Conservation (phyloP, 2,113 vertebrate species). For the Castor canadensis region DNA sequence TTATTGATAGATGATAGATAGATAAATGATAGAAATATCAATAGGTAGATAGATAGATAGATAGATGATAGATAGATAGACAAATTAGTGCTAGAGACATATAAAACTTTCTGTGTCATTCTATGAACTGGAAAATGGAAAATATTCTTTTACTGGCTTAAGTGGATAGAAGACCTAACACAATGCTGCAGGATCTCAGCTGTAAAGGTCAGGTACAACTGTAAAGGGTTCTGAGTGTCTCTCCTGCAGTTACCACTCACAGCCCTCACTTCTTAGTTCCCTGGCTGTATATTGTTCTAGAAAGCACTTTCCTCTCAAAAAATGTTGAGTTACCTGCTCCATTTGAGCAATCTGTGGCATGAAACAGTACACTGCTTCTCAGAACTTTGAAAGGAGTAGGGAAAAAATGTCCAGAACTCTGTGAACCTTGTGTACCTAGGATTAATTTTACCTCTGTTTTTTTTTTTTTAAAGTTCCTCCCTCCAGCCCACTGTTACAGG, state of each 20-base stretch:
- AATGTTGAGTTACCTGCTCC: background rate
- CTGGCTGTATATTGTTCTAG: background rate
- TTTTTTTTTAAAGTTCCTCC: background rate
- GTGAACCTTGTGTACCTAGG: constrained; percentile 39
- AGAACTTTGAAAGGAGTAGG: constrained; percentile 40
- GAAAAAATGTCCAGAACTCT: background rate
- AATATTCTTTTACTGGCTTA: background rate
- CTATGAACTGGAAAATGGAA: background rate
- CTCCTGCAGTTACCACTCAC: background rate
- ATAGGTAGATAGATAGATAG: background rate
- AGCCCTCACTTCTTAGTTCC: background rate
- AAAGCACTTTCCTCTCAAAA: background rate
- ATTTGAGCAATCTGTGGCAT: background rate
- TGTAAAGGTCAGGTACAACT: background rate
- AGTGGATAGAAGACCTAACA: background rate
- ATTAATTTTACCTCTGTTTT: constrained; percentile 51
- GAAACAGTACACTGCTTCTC: constrained; percentile 50
- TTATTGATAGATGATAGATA: background rate
- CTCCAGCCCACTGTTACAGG: constrained; percentile 23
- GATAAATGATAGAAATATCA: background rate
- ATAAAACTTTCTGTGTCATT: background rate
- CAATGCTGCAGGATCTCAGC: background rate
- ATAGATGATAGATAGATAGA: background rate
- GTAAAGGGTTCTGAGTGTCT: background rate
- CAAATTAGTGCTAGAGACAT: too few relatives aligned